Conservation (phyloP, 2,113 vertebrate species). For the Paraplagusia blochii region DNA sequence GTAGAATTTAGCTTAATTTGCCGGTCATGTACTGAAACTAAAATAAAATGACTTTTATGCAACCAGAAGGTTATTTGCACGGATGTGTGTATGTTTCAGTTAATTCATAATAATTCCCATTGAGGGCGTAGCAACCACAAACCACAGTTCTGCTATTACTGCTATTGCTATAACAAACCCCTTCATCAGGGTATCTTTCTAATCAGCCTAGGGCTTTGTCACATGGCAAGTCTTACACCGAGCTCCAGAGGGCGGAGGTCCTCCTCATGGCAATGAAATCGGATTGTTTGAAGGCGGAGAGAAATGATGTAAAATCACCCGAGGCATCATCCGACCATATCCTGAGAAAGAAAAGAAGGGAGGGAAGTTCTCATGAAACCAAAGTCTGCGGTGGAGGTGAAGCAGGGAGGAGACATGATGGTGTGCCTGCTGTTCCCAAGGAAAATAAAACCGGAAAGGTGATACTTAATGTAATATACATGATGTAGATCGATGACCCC, state of each 20-base stretch:
- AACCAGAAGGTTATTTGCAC: too few species aligned
- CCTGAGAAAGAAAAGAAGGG: neutral
- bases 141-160: too few species aligned
- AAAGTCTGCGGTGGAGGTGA: constrained; percentile 16
- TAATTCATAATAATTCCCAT: too few species aligned
- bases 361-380: constrained; percentile 28
- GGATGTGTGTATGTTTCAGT: neutral
- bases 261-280: constrained; percentile 61
- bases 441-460: constrained; percentile 13
- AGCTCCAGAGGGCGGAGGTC: constrained; percentile 49
- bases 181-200: constrained; percentile 42
- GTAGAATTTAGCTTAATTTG: too few species aligned
- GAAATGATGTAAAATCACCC: constrained; percentile 75
- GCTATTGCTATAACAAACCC: constrained; percentile 10
- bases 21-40: too few species aligned
- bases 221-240: constrained; percentile 63
- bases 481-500: neutral
- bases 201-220: constrained; percentile 59
- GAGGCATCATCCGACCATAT: constrained; percentile 65
- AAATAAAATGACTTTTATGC: too few species aligned
- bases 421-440: constrained; percentile 21
- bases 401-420: neutral
- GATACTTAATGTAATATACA: constrained; percentile 9
- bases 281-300: constrained; percentile 72
- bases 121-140: too few species aligned